phyloP scores from a whole-genome alignment of 2,888 invertebrate genomes.

The Balanococcus diminutus region DNA sequence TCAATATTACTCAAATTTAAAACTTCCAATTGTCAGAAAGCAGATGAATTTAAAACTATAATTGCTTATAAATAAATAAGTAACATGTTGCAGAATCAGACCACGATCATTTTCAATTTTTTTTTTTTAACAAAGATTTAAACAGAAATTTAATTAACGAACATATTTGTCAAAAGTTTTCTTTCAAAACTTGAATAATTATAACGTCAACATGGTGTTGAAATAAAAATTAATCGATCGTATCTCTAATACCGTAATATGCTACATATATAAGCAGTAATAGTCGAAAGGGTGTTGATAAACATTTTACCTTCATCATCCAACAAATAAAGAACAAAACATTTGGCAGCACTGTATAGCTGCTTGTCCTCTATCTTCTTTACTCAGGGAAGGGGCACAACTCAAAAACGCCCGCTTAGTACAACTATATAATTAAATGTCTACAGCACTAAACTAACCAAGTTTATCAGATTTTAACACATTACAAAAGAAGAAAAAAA shows the following conservation, averaged over 20 bases:
- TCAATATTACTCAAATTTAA: not conserved
- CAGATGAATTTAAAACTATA: conserved; percentile 25
- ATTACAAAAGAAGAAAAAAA: not conserved
- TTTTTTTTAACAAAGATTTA: not conserved
- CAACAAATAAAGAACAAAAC: conserved; percentile 50
- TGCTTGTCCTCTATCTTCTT: conserved; percentile 53
- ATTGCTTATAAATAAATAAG: conserved; percentile 43
- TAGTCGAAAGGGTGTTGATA: conserved; percentile 46
- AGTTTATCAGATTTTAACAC: not conserved
- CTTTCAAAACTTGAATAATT: not conserved
- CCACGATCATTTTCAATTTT: not conserved
- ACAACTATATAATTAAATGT: conserved; percentile 18
- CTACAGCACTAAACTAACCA: conserved; percentile 13
- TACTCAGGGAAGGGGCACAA: conserved; percentile 46
- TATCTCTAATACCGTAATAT: not conserved
- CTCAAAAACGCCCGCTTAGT: conserved; percentile 21
- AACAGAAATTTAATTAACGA: not conserved
- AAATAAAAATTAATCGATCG: not conserved
- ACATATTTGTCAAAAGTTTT: too few relatives aligned
- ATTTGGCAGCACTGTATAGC: conserved; percentile 47
- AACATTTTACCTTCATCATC: conserved; percentile 51
- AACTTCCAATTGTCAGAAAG: not conserved
- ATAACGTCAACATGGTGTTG: too few relatives aligned
- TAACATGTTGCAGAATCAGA: conserved; percentile 5
- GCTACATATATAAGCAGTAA: conserved; percentile 48